phyloP scores from a whole-genome alignment of 2,888 invertebrate species.

The Bembecia ichneumoniformis region DNA sequence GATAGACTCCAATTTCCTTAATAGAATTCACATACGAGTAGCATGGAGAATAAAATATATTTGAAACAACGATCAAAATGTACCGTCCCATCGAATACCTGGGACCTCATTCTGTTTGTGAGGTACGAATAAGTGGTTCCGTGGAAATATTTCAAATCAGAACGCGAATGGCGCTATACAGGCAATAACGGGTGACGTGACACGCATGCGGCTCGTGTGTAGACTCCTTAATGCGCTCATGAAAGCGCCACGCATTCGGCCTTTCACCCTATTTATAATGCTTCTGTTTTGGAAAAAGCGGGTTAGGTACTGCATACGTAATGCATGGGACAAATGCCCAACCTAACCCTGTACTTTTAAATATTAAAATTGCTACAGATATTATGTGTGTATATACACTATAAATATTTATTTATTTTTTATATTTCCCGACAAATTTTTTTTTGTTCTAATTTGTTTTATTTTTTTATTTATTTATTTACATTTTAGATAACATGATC shows the following conservation, averaged over 20 bases:
- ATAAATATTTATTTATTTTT: too few relatives aligned
- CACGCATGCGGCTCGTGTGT: slow-evolving; percentile 53
- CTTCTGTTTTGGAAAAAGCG: slow-evolving; percentile 37
- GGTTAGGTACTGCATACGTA: slow-evolving; percentile 4
- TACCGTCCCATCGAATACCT: slow-evolving; percentile 16
- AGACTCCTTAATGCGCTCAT: slow-evolving; percentile 55
- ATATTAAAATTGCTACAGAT: too few relatives aligned
- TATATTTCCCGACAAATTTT: too few relatives aligned
- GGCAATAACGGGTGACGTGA: slow-evolving; percentile 66
- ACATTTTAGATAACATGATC: too few relatives aligned
- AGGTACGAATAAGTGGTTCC: slow-evolving; percentile 68
- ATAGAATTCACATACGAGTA: too few relatives aligned
- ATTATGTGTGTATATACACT: neutral
- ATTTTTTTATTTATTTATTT: too few relatives aligned
- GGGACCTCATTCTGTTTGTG: slow-evolving; percentile 29
- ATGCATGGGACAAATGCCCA: neutral
- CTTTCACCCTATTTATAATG: slow-evolving; percentile 54
- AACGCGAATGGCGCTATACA: slow-evolving; percentile 47
- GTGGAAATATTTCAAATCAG: slow-evolving; percentile 72
- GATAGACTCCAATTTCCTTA: too few relatives aligned
- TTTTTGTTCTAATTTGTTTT: too few relatives aligned
- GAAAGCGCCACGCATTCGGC: slow-evolving; percentile 38
- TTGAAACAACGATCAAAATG: slow-evolving; percentile 36
- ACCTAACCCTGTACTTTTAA: too few relatives aligned
- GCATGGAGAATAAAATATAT: too few relatives aligned